Evolutionary conservation across 2,113 vertebrate genomes (phyloP), one percentile per base, ranked within the genome.

Genomic region (Platycercus adscitus): DNA sequence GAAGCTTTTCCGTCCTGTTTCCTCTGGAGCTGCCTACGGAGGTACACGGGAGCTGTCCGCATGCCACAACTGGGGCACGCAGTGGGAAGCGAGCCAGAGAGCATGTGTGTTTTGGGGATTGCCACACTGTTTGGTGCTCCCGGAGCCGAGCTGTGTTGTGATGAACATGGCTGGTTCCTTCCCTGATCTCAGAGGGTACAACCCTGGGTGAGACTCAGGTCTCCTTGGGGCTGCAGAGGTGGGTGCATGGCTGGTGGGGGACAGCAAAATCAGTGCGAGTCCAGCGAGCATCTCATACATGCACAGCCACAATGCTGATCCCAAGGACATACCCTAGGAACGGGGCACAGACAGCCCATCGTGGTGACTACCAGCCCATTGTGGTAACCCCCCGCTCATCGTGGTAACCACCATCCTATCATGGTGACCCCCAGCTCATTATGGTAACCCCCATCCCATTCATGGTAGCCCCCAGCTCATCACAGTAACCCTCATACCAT

Each of bases 21-120:
- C 95, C 91, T 86, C 83, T 17, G 5, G 71, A 82, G 90, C 26
- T 7, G 39, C 53, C 71, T 49, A 55, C 7, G 35, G 78, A 61
- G 81, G 73, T 52, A 84, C 19, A 17, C 16, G 0, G 69, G 66
- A 79, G 11, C 5, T 77, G 61, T 25, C 93, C 3, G 5, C 82
- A 65, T 44, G 47, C 79, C 75, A 71, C 4, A 19, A 80, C 64
- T 1, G 7, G 77, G 58, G 6, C 26, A 2, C 6, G 3, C 3
- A 1, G 4, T 2, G 11, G 52, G 33, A 55, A 9, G 50, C 2
- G 1, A 3, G 4, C 0, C 1, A 1, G 61, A 11, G 47, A 15
- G 16, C 11, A 7, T 0, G 5, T 1, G 43, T 6, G 33, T 0
- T 50, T 37, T 4, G 79, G 56, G 56, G 33, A 58, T 10, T 35